Conservation (phyloP, 2,113 vertebrate genomes). For the Arenaria interpres region DNA sequence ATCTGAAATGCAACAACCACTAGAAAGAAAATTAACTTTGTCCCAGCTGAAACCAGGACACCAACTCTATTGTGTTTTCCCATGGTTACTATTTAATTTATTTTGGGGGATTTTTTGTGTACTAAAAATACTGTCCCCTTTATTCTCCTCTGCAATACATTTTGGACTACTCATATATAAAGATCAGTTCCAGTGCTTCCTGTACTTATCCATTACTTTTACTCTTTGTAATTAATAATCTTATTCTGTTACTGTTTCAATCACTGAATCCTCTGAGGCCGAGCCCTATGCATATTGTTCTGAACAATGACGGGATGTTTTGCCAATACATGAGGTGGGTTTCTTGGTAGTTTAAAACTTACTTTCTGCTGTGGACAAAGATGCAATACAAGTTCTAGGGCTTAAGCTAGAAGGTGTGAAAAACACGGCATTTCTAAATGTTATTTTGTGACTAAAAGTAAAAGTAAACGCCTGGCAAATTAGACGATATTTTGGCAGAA, state of each 20-base stretch:
- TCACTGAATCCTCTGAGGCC: neutral
- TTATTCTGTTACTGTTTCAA: neutral
- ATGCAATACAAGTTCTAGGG: neutral
- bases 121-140: neutral
- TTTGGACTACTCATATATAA: neutral
- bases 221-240: neutral
- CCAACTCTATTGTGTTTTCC: neutral
- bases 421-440: neutral
- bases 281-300: neutral
- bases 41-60: neutral
- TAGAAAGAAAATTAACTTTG: neutral
- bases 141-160: neutral
- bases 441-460: neutral
- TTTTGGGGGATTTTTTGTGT: neutral
- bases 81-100: neutral
- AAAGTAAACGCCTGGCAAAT: neutral
- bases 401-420: neutral
- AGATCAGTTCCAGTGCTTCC: neutral
- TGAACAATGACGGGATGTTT: neutral
- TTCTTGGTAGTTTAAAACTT: neutral
- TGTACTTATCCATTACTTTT: constrained; percentile 3
- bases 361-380: neutral
- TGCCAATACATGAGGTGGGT: neutral
- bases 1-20: neutral
- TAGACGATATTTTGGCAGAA: constrained; percentile 7